phyloP scores from a whole-genome alignment of 2,888 invertebrate species.

The Noctua janthe region DNA sequence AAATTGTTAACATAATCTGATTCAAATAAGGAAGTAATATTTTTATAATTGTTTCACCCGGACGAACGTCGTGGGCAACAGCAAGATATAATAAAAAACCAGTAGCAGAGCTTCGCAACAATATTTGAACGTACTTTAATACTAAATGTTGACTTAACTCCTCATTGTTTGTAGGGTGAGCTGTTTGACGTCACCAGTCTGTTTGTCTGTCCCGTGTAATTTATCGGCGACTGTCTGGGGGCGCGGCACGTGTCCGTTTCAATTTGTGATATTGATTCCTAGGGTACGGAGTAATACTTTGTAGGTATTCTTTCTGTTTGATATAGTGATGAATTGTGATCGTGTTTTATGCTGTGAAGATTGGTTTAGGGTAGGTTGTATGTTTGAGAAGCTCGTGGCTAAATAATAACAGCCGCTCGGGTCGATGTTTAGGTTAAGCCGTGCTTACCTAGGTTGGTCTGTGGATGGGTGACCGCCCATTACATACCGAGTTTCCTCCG shows the following conservation, averaged over 20 bases:
- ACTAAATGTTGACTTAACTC: slow-evolving; percentile 20
- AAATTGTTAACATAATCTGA: too few relatives aligned
- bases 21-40: too few relatives aligned
- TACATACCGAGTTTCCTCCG: too few relatives aligned
- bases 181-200: slow-evolving; percentile 54
- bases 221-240: slow-evolving; percentile 53
- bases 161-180: slow-evolving; percentile 38
- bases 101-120: background rate
- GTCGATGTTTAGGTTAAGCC: too few relatives aligned
- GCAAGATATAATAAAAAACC: background rate
- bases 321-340: slow-evolving; percentile 7
- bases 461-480: too few relatives aligned
- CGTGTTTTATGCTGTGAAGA: background rate
- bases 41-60: too few relatives aligned
- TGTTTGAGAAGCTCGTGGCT: too few relatives aligned
- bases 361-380: background rate
- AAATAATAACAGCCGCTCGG: too few relatives aligned
- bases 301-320: background rate
- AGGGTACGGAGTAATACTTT: background rate
- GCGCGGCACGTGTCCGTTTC: slow-evolving; percentile 35
- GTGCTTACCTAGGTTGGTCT: too few relatives aligned
- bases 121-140: slow-evolving; percentile 11
- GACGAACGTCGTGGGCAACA: too few relatives aligned
- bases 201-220: slow-evolving; percentile 52
- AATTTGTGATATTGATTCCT: slow-evolving; percentile 50